Evolutionary conservation across 2,113 vertebrate genomes (phyloP).

Genomic region (Cyprinodon brontotheroides): DNA sequence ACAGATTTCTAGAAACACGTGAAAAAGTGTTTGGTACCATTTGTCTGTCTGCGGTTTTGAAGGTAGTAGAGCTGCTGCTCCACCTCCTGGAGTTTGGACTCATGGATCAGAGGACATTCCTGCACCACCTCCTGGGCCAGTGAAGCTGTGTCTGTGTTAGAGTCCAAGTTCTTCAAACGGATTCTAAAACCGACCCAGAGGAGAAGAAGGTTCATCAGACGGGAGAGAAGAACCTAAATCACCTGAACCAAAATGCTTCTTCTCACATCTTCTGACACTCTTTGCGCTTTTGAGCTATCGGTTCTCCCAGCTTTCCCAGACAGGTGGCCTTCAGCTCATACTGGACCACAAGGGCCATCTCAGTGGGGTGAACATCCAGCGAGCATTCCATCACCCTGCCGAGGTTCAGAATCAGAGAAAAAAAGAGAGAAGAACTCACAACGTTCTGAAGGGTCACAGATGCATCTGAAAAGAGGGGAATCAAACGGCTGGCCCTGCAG

Average conservation of each 20-base stretch:
- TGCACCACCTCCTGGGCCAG: slow-evolving; percentile 92
- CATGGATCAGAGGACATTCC: slow-evolving; percentile 92
- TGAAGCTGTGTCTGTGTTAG: slow-evolving; percentile 88
- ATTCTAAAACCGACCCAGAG: slow-evolving; percentile 77
- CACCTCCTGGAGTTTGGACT: slow-evolving; percentile 88
- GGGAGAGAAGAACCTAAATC: no score
- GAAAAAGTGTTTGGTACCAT: slow-evolving; percentile 48
- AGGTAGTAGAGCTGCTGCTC: slow-evolving; percentile 93
- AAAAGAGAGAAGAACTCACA: neutral
- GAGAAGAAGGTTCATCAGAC: neutral
- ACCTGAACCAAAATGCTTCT: no score
- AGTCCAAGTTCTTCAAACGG: slow-evolving; percentile 90
- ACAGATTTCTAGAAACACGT: neutral
- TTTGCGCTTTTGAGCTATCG: slow-evolving; percentile 90
- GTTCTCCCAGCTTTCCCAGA: slow-evolving; percentile 87
- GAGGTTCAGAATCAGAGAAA: neutral
- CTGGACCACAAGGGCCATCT: slow-evolving; percentile 92
- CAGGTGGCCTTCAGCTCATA: slow-evolving; percentile 95
- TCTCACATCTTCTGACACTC: slow-evolving; percentile 96
- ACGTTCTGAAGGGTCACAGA: no score
- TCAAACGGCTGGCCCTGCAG: no score
- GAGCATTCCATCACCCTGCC: slow-evolving; percentile 92
- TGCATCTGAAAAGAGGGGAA: no score
- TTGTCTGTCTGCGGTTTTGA: slow-evolving; percentile 86
- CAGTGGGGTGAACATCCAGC: slow-evolving; percentile 92